Conservation (phyloP, 2,888 invertebrate species). For the Graphium colonna region DNA sequence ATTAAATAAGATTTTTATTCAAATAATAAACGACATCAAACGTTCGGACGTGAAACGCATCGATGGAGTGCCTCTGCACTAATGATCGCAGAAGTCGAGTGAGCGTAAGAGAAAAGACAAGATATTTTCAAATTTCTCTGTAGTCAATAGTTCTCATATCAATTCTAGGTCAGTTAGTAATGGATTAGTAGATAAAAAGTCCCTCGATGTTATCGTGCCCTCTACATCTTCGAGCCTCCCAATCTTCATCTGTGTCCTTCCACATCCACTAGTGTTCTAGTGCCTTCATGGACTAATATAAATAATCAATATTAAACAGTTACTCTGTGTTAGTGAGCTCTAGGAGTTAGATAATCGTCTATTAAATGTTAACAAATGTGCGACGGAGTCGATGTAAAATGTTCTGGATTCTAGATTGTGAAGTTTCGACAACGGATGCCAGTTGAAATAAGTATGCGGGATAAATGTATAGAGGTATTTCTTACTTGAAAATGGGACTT, state of each 20-base stretch:
- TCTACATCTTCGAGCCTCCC: not conserved
- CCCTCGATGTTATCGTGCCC: slow-evolving; percentile 2
- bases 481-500: slow-evolving; percentile 1
- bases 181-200: slow-evolving; percentile 7
- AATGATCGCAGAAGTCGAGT: slow-evolving; percentile 18
- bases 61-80: not conserved
- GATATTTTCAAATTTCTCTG: slow-evolving; percentile 31
- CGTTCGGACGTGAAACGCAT: not conserved
- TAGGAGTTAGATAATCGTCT: slow-evolving; percentile 44
- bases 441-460: too few species aligned
- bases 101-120: slow-evolving; percentile 32
- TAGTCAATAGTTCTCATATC: slow-evolving; percentile 23
- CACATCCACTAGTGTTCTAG: slow-evolving; percentile 67
- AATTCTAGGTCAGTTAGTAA: slow-evolving; percentile 23
- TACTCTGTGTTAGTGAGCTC: slow-evolving; percentile 68
- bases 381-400: slow-evolving; percentile 25
- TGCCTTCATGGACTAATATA: slow-evolving; percentile 54
- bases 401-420: slow-evolving; percentile 13
- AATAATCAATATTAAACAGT: slow-evolving; percentile 41
- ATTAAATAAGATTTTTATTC: slow-evolving; percentile 54
- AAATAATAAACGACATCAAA: slow-evolving; percentile 27
- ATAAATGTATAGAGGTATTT: slow-evolving; percentile 2
- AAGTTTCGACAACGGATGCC: not conserved
- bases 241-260: slow-evolving; percentile 31
- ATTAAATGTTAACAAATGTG: slow-evolving; percentile 28